Evolutionary conservation across 2,888 invertebrate genomes (phyloP).

Genomic region (Barypeithes pellucidus): DNA sequence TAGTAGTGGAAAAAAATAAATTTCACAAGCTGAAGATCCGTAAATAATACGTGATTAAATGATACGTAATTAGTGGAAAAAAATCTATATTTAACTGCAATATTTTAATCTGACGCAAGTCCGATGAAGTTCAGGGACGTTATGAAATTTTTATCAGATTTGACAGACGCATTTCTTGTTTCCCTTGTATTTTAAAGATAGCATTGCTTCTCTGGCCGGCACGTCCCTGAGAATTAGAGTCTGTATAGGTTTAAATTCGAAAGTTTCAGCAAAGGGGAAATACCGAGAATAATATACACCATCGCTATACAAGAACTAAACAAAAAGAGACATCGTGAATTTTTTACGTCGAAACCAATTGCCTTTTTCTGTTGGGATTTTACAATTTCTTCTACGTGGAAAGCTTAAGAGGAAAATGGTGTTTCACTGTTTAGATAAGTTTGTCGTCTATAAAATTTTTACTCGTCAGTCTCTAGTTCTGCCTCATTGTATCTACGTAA

Average conservation of each 20-base stretch:
- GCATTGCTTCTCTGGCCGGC: too few relatives aligned
- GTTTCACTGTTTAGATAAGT: conserved; percentile 37
- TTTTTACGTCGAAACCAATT: conserved; percentile 44
- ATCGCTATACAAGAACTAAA: conserved; percentile 46
- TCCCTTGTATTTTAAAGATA: too few relatives aligned
- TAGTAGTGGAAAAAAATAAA: too few relatives aligned
- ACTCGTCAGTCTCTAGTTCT: background rate
- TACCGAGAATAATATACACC: conserved; percentile 42
- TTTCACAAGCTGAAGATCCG: too few relatives aligned
- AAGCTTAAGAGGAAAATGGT: conserved; percentile 38
- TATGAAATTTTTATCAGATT: too few relatives aligned
- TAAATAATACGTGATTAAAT: too few relatives aligned
- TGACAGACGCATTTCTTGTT: too few relatives aligned
- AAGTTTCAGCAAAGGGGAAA: conserved; percentile 39
- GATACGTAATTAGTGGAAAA: too few relatives aligned
- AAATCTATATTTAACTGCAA: too few relatives aligned
- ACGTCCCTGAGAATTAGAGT: conserved; percentile 30
- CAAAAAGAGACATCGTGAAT: conserved; percentile 45
- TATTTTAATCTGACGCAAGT: too few relatives aligned
- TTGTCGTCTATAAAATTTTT: conserved; percentile 32
- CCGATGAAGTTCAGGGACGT: too few relatives aligned
- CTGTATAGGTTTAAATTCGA: conserved; percentile 38
- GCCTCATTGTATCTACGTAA: background rate
- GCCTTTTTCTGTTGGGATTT: conserved; percentile 44
- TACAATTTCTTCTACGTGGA: conserved; percentile 6